Conservation (phyloP, 2,797 vertebrate genomes). For the Aplochiton taeniatus region DNA sequence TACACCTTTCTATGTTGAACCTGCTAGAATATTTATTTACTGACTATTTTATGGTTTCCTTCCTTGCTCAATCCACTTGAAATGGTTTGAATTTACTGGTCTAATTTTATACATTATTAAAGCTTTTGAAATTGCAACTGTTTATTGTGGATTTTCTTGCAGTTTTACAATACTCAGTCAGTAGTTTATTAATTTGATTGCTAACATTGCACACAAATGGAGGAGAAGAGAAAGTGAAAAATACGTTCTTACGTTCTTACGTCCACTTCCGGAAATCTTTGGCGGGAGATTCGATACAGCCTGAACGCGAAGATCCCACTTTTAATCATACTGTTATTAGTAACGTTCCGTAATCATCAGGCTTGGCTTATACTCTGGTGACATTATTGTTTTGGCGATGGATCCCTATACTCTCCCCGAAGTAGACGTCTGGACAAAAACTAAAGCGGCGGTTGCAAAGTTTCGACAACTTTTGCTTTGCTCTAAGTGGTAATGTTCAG, state of each 20-base stretch:
- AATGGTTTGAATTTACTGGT: constrained; percentile 46
- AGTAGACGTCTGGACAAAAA: constrained; percentile 56
- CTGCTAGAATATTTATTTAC: constrained; percentile 51
- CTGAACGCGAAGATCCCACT: no score
- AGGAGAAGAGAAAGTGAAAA: no score
- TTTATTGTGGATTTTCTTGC: constrained; percentile 24
- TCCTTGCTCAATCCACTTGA: constrained; percentile 43
- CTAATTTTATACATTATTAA: constrained; percentile 68
- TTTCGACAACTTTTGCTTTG: constrained; percentile 70
- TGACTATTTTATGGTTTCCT: constrained; percentile 59
- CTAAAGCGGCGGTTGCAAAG: constrained; percentile 56
- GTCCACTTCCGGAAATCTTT: constrained; percentile 44
- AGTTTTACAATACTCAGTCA: no score
- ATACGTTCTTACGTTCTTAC: background rate
- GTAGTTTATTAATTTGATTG: no score
- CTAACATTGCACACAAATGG: no score
- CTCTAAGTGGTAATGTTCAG: constrained; percentile 74
- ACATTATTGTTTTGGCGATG: constrained; percentile 33
- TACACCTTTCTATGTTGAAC: constrained; percentile 42
- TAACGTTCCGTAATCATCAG: no score
- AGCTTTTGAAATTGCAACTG: constrained; percentile 60
- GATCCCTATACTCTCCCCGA: constrained; percentile 4
- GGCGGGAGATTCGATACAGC: constrained; percentile 56
- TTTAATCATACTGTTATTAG: no score
- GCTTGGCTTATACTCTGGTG: no score